Conservation (phyloP, 2,113 vertebrate species). For the Peromyscus californicus region DNA sequence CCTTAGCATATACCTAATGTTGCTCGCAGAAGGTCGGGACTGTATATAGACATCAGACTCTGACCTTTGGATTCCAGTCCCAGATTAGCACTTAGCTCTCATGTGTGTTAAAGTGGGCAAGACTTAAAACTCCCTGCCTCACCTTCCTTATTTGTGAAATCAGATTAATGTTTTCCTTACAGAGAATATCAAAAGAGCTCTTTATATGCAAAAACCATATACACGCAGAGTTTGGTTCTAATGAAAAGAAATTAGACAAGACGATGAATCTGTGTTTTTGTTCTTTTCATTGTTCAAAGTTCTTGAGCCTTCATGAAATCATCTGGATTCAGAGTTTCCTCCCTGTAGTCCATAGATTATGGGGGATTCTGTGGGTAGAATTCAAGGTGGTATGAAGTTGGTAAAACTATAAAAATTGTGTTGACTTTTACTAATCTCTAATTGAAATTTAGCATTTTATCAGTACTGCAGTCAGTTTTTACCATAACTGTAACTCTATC, state of each 20-base stretch:
- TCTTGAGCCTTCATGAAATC: background rate
- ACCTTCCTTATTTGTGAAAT: background rate
- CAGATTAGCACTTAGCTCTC: background rate
- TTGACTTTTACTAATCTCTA: slow-evolving; percentile 40
- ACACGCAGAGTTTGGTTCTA: background rate
- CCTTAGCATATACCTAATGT: background rate
- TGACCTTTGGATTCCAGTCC: background rate
- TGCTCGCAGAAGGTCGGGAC: background rate
- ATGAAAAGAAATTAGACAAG: slow-evolving; percentile 39
- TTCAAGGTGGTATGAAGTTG: background rate
- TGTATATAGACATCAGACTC: background rate
- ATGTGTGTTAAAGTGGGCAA: background rate
- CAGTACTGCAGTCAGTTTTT: background rate
- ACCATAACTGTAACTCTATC: background rate
- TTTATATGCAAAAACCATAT: background rate
- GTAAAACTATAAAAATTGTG: background rate
- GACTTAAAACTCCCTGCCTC: background rate
- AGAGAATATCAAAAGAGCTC: background rate
- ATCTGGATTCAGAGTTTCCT: background rate
- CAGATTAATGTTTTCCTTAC: background rate
- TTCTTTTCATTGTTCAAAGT: background rate
- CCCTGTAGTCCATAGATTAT: background rate
- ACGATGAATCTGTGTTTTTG: background rate
- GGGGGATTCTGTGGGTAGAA: background rate
- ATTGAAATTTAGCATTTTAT: slow-evolving; percentile 32